Evolutionary conservation across 2,797 vertebrate species (phyloP), one percentile per base, ranked within the genome.

Genomic region (Parauchenoglanis punctatus): DNA sequence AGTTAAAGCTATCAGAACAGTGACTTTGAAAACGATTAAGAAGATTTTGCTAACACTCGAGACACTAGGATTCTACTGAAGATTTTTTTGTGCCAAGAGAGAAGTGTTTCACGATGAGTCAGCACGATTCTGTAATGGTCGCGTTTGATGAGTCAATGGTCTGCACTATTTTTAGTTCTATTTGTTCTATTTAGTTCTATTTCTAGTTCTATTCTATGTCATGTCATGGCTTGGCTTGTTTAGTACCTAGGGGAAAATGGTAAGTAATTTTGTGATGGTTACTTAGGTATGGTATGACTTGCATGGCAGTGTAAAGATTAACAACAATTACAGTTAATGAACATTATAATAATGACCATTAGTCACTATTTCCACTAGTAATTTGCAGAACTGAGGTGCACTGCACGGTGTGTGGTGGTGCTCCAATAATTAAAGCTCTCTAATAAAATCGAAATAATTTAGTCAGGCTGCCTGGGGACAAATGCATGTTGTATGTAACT

Each of bases 131-230:
- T 54, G 28, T 68, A 23, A 54, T 68, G 5, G 40, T 68, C 31
- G n/a, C 10, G 17, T 68, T 67, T 68, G 40, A 83, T 83, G 46
- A 31, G 44, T 82, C 81, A 67, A 11, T 52, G 61, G 61, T 67
- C 25, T 82, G 25, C 46, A 67, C 81, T 52, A 81, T 67, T 49
- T 82, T 65, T 46, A 46, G 59, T 13, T 49, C 28, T 13, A 17
- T 63, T 63, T 3, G 1, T 40, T n/a, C n/a, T n/a, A n/a, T n/a
- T n/a, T n/a, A n/a, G n/a, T n/a, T n/a, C 81, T 52, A 81, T 67
- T 49, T 82, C 49, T 46, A 46, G 59, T 13, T 49, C 28, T 13
- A 17, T 63, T 63, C 1, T 40, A 40, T 3, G 1, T 40, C 61
- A 49, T 82, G 44, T 49, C 13, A n/a, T 81, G 78, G 12, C 20